phyloP scores from a whole-genome alignment of 2,888 invertebrate genomes.

The Arge pagana region DNA sequence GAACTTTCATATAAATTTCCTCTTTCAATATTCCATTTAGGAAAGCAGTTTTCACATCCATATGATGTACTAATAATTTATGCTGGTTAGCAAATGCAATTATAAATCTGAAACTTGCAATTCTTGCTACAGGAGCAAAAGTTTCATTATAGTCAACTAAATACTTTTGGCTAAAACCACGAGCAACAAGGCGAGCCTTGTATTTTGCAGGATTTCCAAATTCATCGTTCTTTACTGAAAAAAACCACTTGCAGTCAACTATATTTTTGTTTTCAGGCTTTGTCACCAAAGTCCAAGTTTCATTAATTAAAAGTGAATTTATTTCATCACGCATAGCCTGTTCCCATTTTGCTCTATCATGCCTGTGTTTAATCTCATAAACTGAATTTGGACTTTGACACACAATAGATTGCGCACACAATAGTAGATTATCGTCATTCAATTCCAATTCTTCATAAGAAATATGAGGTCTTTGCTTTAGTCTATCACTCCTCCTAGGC shows the following conservation, averaged over 20 bases:
- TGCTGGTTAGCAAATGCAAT: slow-evolving; percentile 28
- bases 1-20: slow-evolving; percentile 26
- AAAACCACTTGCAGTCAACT: slow-evolving; percentile 2
- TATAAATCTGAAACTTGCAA: slow-evolving; percentile 26
- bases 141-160: slow-evolving; percentile 27
- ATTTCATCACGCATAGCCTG: slow-evolving; percentile 29
- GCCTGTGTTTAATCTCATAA: slow-evolving; percentile 27
- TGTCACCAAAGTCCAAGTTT: not conserved
- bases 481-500: slow-evolving; percentile 26
- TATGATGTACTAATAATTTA: slow-evolving; percentile 30
- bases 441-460: slow-evolving; percentile 20
- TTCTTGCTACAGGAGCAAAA: slow-evolving; percentile 25
- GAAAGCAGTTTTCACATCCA: slow-evolving; percentile 29
- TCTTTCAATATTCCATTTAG: slow-evolving; percentile 27
- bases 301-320: slow-evolving; percentile 23
- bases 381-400: slow-evolving; percentile 24
- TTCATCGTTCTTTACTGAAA: slow-evolving; percentile 13
- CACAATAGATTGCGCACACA: slow-evolving; percentile 8
- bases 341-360: slow-evolving; percentile 29
- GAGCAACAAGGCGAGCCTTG: slow-evolving; percentile 23
- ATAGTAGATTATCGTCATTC: too few relatives aligned
- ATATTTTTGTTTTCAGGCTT: not conserved
- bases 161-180: slow-evolving; percentile 27
- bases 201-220: slow-evolving; percentile 25
- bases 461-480: slow-evolving; percentile 16